Evolutionary conservation across 1,140 invertebrate species (phyloP), one percentile per base, ranked within the genome.

Genomic region (Pogonomyrmex californicus): DNA sequence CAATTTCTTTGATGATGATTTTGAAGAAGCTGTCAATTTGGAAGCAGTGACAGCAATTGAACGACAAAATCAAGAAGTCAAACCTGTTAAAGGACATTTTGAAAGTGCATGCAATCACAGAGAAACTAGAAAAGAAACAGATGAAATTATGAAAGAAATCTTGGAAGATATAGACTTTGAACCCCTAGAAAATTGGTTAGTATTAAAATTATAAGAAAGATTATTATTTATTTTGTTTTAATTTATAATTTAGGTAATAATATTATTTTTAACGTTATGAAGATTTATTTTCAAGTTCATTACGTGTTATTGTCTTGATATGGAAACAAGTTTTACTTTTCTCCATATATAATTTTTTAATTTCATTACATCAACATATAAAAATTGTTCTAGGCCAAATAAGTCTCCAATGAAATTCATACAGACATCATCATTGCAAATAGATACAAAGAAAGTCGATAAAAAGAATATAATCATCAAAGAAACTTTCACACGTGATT

Each of bases 1-100:
- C 30, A 87, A 2, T 47, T 68, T 92, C 14, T 91, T 91, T 9
- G 91, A 93, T 23, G 92, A 94, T 65, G 92, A 93, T 58, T 94
- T 94, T 76, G 90, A 93, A 6, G 41, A 83, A 47, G 49, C 17
- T 49, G 62, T 93, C 7, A 90, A 94, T 75, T 68, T 92, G 4
- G 90, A 93, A 12, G 89, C 88, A 77, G 33, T 94, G 36, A 87
- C 82, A 0, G n/a, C 81, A 33, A 91, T 92, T 33, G 92, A 94
- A 68, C 65, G 49, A 47, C 83, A 70, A 65, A 92, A 49, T 54
- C 65, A 81, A 10, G 14, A 79, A 65, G 33, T 58, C 76, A 30
- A 58, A 71, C 12, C n/a, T 17, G 1, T 41, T 62, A 49, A 81
- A 44, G 14, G 47, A 54, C 1, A 38, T 7, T 14, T 17, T 6